These are phyloP conservation scores for Rhinichthys osculus DNA, from an alignment of 2,797 vertebrate genomes.

Conservation along the genomic window DNA sequence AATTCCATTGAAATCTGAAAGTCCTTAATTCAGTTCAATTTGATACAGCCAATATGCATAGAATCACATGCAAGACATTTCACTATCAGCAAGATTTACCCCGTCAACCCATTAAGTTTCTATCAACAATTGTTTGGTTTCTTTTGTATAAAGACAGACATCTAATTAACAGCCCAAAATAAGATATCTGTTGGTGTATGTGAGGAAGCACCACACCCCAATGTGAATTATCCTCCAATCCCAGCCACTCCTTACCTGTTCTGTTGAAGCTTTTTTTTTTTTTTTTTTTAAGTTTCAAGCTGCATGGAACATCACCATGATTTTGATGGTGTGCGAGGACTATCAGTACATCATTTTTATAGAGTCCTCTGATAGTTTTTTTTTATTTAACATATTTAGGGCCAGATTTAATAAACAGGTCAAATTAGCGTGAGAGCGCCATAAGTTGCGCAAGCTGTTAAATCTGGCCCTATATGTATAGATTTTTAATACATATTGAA, in stretches of 20 bases:
- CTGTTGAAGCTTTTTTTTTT: neutral
- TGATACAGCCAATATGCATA: neutral
- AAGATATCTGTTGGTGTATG: neutral
- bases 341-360: no score
- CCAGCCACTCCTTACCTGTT: neutral
- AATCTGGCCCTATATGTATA: neutral
- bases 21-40: neutral
- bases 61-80: neutral
- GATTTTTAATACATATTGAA: neutral
- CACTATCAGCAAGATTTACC: neutral
- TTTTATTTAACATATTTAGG: no score
- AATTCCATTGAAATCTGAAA: no score
- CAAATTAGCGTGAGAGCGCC: no score
- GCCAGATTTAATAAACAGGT: no score
- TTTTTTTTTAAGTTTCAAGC: neutral
- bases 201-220: conserved; percentile 30
- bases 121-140: neutral
- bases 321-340: neutral
- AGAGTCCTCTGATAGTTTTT: neutral
- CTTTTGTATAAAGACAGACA: neutral
- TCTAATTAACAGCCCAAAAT: conserved; percentile 1
- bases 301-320: neutral
- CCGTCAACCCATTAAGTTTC: neutral
- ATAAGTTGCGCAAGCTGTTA: no score
- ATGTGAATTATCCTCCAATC: conserved; percentile 9